Base-by-base conservation (phyloP, 2,113 vertebrate species). In the Polyodon spathula region DNA sequence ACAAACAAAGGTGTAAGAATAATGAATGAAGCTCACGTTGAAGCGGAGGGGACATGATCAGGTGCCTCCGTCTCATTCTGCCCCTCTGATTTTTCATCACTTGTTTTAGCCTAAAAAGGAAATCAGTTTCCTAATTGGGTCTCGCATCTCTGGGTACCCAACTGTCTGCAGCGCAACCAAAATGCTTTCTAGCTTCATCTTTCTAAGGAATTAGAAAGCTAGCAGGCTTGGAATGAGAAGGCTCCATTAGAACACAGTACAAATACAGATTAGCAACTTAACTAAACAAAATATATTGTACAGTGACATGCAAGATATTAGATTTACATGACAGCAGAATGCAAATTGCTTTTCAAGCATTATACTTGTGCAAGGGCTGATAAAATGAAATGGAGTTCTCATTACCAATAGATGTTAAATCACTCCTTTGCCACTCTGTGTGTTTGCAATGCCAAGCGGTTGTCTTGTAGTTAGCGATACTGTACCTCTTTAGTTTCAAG, bases 401-500 rank as follows among this genome's bases (percentile, higher is more conserved):
- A n/a, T n/a, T n/a, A n/a, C n/a, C n/a, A n/a, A 6, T 44, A 58
- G 11, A 59, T 14, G 12, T 37, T 37, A 4, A 4, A 8, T n/a
- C n/a, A n/a, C n/a, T n/a, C n/a, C n/a, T n/a, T n/a, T n/a, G n/a
- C 6, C 14, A 15, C 12, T 4, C 46, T 4, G 6, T 37, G 12
- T 8, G 15, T 11, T n/a, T 43, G 10, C 40, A 17, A 37, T 54
- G 27, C 27, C 27, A 3, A 27, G 27, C 27, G 27, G 27, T 27
- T 27, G 27, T 27, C 27, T 27, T 27, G 27, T 27, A 27, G 27
- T 27, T 27, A 27, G 27, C 3, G 27, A 27, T 27, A 27, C 16
- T 38, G 17, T 74, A 88, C 84, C 78, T 78, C 76, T 60, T 66
- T 82, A n/a, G 40, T 71, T 0, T 78, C 67, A 60, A 89, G 76